Base-by-base conservation (phyloP, 2,888 invertebrate genomes). In the Drosophila paramelanica region DNA sequence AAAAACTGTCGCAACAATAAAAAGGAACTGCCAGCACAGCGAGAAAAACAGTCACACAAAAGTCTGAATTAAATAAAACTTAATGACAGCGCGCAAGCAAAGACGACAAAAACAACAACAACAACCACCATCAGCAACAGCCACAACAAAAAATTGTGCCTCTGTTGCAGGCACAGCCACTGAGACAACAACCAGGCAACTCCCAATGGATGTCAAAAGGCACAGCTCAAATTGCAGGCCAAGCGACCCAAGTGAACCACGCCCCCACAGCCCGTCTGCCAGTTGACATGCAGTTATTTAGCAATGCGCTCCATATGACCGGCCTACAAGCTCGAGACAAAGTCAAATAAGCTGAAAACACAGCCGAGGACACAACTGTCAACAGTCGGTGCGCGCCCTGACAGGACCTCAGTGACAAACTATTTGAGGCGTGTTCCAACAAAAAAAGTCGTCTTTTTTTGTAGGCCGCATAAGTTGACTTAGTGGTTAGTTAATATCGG, bases 51-150 rank as follows among this genome's bases (percentile, higher is more conserved):
- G 82, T 79, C 87, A 80, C 77, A 77, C 86, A 83, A 86, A 79
- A 85, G 83, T 78, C 83, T 76, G 87, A 89, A 89, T 85, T 85
- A 89, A 89, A 88, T 88, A 88, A 88, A 89, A 87, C 89, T 86
- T 88, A 89, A 86, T 88, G 89, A 85, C 88, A 88, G 74, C 58
- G 74, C 72, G 65, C 69, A 61, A 60, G 66, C 64, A 60, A 76
- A 58, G 57, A 47, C 51, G 25, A 31, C 43, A 25, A 51, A 33
- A 51, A 62, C 8, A 47, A 58, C 25, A 38, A 33, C 39, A 51
- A 38, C 23, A 55, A 7, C 17, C 31, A 10, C 14, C 31, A 33
- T 11, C 14, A 45, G 25, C 23, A 33, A 45, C 20, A 61, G 1
- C 13, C n/a, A 39, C n/a, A 25, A 46, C 53, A 49, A 68, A 47